A percentile compares a stretch with the other conserved stretches of the same genome.
phyloP scores from a whole-genome alignment of 2,797 vertebrate species.

The Mus minutoides region DNA sequence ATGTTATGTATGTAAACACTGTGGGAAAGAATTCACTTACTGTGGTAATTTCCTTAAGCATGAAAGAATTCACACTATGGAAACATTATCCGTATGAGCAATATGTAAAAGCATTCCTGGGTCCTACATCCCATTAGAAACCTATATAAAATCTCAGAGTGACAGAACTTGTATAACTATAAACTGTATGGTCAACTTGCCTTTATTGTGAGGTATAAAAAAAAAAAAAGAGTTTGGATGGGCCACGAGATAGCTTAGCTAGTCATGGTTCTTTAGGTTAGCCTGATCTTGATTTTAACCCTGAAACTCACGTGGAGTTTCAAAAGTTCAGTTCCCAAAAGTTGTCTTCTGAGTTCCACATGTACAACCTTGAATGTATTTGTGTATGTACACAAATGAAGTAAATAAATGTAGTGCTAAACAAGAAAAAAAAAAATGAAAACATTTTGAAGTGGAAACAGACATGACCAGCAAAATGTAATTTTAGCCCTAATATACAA shows the following conservation, averaged over 20 bases:
- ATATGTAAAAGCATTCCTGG: neutral
- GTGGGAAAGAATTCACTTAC: conserved; percentile 5
- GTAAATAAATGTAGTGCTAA: neutral
- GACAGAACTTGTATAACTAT: neutral
- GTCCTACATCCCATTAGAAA: neutral
- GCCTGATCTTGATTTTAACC: neutral
- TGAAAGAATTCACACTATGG: neutral
- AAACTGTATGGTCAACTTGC: neutral
- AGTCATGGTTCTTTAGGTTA: neutral
- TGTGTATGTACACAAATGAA: neutral
- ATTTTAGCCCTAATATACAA: neutral
- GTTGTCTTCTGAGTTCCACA: neutral
- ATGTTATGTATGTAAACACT: neutral
- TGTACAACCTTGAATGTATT: neutral
- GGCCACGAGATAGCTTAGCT: neutral
- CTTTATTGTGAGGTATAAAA: neutral
- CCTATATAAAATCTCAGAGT: neutral
- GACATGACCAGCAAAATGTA: neutral
- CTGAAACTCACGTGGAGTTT: neutral
- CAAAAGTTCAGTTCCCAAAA: neutral
- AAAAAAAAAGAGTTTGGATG: neutral
- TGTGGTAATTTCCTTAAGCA: conserved; percentile 2
- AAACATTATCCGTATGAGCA: neutral
- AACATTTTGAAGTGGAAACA: neutral
- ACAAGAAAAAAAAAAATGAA: neutral